These are phyloP conservation scores for Ramazzottius varieornatus DNA, from an alignment of 2,888 invertebrate genomes.

Conservation along the genomic window DNA sequence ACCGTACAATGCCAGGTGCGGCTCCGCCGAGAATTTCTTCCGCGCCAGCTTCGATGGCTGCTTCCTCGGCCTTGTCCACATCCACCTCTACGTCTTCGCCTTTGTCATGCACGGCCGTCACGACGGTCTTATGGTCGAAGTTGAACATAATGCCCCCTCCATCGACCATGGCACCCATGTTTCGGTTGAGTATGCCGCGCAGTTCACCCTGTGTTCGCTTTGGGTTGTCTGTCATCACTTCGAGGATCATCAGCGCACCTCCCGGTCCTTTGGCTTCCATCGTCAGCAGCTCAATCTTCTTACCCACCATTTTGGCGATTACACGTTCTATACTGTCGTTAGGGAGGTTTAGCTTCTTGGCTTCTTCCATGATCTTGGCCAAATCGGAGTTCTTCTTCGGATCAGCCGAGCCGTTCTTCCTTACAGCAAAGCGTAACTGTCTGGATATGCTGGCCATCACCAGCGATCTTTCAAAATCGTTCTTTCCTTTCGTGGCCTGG, in stretches of 20 bases:
- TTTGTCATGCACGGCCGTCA: constrained; percentile 10
- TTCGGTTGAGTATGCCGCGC: background rate
- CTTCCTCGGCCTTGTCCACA: constrained; percentile 14
- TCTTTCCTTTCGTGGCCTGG: background rate
- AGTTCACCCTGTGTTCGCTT: background rate
- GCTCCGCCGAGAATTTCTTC: constrained; percentile 14
- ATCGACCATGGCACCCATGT: background rate
- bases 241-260: background rate
- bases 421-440: background rate
- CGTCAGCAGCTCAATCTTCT: background rate
- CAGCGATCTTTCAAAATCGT: background rate
- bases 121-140: constrained; percentile 14
- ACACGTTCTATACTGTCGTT: background rate
- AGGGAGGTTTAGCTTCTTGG: background rate
- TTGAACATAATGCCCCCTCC: background rate
- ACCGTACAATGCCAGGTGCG: constrained; percentile 9
- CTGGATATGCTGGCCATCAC: background rate
- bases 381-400: background rate
- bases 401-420: background rate
- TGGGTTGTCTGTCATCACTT: background rate
- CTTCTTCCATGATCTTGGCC: background rate
- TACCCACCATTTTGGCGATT: background rate
- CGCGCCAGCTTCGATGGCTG: constrained; percentile 17
- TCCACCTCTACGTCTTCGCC: constrained; percentile 8
- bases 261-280: background rate